A percentile compares a stretch with the other conserved stretches of the same genome.
phyloP scores from a whole-genome alignment of 2,113 vertebrate species.

The Eretmochelys imbricata region DNA sequence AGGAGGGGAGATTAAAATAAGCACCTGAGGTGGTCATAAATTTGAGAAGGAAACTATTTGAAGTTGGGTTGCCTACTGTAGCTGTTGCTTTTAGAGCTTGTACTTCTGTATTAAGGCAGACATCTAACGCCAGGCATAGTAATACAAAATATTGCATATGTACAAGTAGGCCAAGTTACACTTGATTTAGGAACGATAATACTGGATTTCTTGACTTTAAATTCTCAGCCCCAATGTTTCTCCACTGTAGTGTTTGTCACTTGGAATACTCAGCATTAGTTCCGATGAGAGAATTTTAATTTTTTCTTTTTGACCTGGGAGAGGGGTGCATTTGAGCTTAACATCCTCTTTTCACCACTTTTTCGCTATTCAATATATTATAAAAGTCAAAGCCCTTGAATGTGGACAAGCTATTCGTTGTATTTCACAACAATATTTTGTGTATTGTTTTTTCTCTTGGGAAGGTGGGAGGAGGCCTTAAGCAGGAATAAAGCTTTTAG shows the following conservation, averaged over 20 bases:
- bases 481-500: neutral
- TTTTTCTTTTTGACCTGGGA: neutral
- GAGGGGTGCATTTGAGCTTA: neutral
- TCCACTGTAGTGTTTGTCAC: neutral
- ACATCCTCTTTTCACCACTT: neutral
- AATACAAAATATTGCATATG: neutral
- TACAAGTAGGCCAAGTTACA: neutral
- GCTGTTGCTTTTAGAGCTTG: neutral
- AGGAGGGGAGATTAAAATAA: neutral
- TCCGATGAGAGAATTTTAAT: constrained; percentile 23
- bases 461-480: neutral
- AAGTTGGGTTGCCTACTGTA: neutral
- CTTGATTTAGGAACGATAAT: neutral
- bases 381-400: neutral
- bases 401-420: neutral
- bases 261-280: neutral
- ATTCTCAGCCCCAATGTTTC: neutral
- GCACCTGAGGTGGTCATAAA: neutral
- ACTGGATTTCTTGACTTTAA: neutral
- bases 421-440: neutral
- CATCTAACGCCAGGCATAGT: neutral
- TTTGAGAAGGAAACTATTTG: neutral
- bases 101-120: neutral
- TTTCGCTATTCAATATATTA: neutral
- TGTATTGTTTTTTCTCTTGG: neutral